phyloP scores from a whole-genome alignment of 2,888 invertebrate species.

The Phaedon cochleariae region DNA sequence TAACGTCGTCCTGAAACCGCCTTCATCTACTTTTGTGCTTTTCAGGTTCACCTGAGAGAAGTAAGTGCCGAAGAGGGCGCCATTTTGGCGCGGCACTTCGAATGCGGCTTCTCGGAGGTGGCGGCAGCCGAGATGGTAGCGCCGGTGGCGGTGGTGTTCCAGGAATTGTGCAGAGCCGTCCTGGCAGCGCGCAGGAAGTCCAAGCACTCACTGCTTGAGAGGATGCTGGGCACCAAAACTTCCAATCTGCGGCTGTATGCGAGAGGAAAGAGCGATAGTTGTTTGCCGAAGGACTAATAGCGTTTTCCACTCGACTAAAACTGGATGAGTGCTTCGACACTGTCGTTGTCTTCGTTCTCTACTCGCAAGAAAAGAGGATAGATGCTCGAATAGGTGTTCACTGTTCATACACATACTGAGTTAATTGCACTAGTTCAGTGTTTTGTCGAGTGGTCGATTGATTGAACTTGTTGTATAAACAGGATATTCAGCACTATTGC shows the following conservation, averaged over 20 bases:
- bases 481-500: too few relatives aligned
- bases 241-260: slow-evolving; percentile 77
- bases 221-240: slow-evolving; percentile 83
- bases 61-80: slow-evolving; percentile 89
- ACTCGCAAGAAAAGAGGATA: too few relatives aligned
- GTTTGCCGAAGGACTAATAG: slow-evolving; percentile 80
- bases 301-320: neutral
- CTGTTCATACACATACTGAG: too few relatives aligned
- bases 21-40: too few relatives aligned
- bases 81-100: slow-evolving; percentile 86
- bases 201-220: slow-evolving; percentile 83
- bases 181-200: slow-evolving; percentile 80
- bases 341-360: too few relatives aligned
- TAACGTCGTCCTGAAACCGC: too few relatives aligned
- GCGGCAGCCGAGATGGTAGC: slow-evolving; percentile 89
- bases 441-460: too few relatives aligned
- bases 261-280: slow-evolving; percentile 88
- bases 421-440: too few relatives aligned
- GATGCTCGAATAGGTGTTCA: too few relatives aligned
- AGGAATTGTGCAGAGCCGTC: slow-evolving; percentile 85
- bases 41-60: slow-evolving; percentile 78
- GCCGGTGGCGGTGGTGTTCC: slow-evolving; percentile 84
- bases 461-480: too few relatives aligned
- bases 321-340: neutral
- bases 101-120: slow-evolving; percentile 87